A percentile compares a stretch with the other conserved stretches of the same genome.
These are phyloP conservation scores for Phodopus roborovskii DNA, from an alignment of 2,113 vertebrate genomes.

Conservation along the genomic window DNA sequence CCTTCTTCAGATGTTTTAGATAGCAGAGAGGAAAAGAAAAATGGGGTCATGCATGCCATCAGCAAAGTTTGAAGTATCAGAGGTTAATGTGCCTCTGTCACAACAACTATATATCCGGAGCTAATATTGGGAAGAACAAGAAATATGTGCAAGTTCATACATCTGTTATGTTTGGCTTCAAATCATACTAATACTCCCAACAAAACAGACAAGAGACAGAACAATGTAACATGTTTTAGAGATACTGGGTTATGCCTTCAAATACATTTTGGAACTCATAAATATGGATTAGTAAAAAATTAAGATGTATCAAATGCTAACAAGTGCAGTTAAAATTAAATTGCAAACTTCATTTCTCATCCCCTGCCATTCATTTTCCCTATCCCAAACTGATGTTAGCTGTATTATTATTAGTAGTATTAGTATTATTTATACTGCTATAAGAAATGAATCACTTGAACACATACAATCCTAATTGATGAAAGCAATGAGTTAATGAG, in stretches of 20 bases:
- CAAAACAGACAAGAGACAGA: conserved; percentile 53
- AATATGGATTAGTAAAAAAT: conserved; percentile 58
- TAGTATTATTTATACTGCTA: background rate
- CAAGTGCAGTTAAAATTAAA: conserved; percentile 38
- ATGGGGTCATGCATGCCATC: background rate
- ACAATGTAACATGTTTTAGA: conserved; percentile 66
- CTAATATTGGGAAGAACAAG: conserved; percentile 65
- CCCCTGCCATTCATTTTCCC: background rate
- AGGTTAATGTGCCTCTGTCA: conserved; percentile 46
- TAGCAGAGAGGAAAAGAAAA: conserved; percentile 15
- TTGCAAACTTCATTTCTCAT: background rate
- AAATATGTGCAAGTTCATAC: conserved; percentile 48
- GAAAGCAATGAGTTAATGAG: conserved; percentile 6
- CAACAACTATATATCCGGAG: background rate
- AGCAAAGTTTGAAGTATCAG: background rate
- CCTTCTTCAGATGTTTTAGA: conserved; percentile 23
- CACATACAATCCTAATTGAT: background rate
- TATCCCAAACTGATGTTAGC: background rate
- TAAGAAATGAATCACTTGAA: conserved; percentile 18
- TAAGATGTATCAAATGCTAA: conserved; percentile 41
- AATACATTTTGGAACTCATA: conserved; percentile 57
- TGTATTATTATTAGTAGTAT: background rate
- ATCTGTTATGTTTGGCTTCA: conserved; percentile 61
- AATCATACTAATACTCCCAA: conserved; percentile 52
- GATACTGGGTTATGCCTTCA: conserved; percentile 54